Conservation (phyloP, 53 echinoderm and acorn worm species). For the Holothuria scabra region DNA sequence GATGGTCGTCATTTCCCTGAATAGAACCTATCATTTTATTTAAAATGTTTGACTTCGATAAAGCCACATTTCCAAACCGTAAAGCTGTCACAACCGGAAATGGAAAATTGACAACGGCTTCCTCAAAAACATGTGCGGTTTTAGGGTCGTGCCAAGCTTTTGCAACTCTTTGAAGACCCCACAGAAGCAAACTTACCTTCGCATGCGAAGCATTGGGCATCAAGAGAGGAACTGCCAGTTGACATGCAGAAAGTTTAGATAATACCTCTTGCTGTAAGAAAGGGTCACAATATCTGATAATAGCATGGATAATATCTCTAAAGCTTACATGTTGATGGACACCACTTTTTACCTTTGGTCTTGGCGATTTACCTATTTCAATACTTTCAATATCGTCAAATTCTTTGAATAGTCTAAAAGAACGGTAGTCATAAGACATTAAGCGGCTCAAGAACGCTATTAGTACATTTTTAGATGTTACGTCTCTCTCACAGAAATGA, state of each 20-base stretch:
- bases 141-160: conserved; percentile 16
- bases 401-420: too few species aligned
- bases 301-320: neutral
- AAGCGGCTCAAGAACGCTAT: too few species aligned
- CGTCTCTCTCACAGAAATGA: too few species aligned
- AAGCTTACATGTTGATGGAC: neutral
- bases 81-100: conserved; percentile 21
- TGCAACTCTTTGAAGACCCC: conserved; percentile 20
- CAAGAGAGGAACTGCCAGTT: neutral
- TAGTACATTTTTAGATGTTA: too few species aligned
- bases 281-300: conserved; percentile 1
- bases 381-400: too few species aligned
- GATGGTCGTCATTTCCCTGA: conserved; percentile 41
- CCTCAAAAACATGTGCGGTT: neutral
- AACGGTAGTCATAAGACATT: too few species aligned
- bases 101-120: neutral
- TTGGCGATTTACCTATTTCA: too few species aligned
- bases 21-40: conserved; percentile 36
- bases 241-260: neutral
- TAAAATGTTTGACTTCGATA: conserved; percentile 14
- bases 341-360: too few species aligned
- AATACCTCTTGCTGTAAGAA: conserved; percentile 2
- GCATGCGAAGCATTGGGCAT: neutral
- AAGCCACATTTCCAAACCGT: neutral
- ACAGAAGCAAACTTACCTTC: neutral